Percentiles rank a stretch among this genome's conserved stretches.
Evolutionary conservation across 1,140 invertebrate genomes (phyloP).

Genomic region (Stenopsyche tienmushanensis): DNA sequence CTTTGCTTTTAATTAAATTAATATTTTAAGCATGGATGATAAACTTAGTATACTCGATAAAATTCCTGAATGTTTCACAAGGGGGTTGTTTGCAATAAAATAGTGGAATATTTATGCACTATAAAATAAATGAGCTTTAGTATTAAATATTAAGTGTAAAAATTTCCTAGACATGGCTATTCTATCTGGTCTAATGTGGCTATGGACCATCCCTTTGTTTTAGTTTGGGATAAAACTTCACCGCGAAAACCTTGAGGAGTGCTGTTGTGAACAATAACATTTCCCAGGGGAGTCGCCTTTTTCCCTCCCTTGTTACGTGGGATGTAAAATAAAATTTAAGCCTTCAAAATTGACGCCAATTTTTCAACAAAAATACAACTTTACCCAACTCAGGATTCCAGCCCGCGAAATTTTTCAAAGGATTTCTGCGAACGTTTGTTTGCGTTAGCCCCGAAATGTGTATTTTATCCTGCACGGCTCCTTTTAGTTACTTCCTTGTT

Average conservation of each 20-base stretch:
- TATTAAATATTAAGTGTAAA: not conserved
- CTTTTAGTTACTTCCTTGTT: not conserved
- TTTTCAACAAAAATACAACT: conserved; percentile 26
- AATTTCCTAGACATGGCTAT: not conserved
- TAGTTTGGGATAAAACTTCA: not conserved
- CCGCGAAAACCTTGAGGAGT: not conserved
- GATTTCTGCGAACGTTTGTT: not conserved
- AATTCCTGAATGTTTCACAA: not conserved
- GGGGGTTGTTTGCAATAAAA: not conserved
- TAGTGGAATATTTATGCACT: not conserved
- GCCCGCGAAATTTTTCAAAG: conserved; percentile 6
- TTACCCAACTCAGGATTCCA: not conserved
- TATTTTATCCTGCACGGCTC: not conserved
- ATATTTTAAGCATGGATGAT: too few species aligned
- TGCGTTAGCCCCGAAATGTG: not conserved
- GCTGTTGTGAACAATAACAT: conserved; percentile 12
- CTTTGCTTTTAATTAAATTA: too few species aligned
- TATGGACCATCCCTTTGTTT: too few species aligned
- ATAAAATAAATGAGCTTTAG: not conserved
- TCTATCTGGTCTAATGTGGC: not conserved
- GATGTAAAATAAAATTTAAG: conserved; percentile 27
- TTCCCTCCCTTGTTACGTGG: conserved; percentile 4
- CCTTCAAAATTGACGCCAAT: conserved; percentile 27
- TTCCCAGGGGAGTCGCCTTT: conserved; percentile 6
- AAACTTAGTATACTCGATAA: too few species aligned